A percentile compares a stretch with the other conserved stretches of the same genome.
Evolutionary conservation across 2,113 vertebrate species (phyloP).

Genomic region (Candoia aspera): DNA sequence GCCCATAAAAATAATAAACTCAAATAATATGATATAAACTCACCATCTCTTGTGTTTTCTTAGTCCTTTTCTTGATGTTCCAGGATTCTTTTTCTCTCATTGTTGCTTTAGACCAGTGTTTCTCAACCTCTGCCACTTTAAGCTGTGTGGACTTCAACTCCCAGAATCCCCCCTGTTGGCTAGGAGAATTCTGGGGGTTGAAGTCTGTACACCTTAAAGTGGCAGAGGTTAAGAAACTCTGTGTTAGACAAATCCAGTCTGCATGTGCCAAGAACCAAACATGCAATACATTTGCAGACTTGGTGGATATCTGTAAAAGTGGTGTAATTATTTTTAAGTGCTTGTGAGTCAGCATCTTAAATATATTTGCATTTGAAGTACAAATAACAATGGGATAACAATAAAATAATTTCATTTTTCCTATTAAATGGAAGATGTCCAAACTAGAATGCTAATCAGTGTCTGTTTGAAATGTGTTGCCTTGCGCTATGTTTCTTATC

Average conservation of each 20-base stretch:
- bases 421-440: not conserved
- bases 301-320: conserved; percentile 3
- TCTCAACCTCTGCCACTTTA: too few relatives aligned
- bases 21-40: not conserved
- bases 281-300: conserved; percentile 3
- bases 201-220: too few relatives aligned
- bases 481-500: not conserved
- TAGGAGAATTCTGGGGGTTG: too few relatives aligned
- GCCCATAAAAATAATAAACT: not conserved
- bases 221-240: too few relatives aligned
- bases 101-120: not conserved
- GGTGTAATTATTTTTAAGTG: not conserved
- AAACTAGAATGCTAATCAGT: not conserved
- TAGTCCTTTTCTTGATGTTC: not conserved
- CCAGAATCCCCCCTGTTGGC: too few relatives aligned
- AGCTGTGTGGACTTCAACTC: too few relatives aligned
- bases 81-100: not conserved
- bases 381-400: not conserved
- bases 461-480: not conserved
- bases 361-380: not conserved
- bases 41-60: not conserved
- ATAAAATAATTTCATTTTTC: not conserved
- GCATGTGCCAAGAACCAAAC: not conserved
- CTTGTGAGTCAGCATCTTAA: not conserved
- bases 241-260: not conserved